Evolutionary conservation across 2,797 vertebrate species (phyloP).

Genomic region (Brachymystax lenok): DNA sequence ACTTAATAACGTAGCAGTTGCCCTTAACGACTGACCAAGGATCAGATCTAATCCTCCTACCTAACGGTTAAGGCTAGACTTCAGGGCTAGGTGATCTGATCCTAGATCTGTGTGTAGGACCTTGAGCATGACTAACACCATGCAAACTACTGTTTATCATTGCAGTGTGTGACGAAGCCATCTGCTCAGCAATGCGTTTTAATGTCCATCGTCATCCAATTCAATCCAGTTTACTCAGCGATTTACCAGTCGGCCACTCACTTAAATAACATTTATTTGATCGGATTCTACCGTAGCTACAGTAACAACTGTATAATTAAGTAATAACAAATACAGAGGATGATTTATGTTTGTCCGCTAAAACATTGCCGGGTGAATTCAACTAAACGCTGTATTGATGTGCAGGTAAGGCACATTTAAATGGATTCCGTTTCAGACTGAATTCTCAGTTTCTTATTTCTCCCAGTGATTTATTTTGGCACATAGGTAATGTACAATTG

Average conservation of each 20-base stretch:
- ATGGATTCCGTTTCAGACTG: conserved; percentile 20
- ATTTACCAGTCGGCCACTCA: neutral
- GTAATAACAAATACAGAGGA: conserved; percentile 34
- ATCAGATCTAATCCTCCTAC: too few species aligned
- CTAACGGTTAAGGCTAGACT: neutral
- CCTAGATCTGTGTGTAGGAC: neutral
- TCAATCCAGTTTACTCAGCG: neutral
- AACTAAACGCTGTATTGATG: conserved; percentile 37
- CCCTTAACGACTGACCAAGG: too few species aligned
- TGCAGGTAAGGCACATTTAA: conserved; percentile 42
- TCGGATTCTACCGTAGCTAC: conserved; percentile 24
- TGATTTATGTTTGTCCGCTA: conserved; percentile 39
- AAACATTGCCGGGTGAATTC: conserved; percentile 29
- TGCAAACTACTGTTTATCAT: neutral
- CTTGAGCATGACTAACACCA: neutral
- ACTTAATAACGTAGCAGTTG: too few species aligned
- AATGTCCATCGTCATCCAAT: neutral
- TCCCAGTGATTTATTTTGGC: conserved; percentile 32
- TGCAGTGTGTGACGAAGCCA: neutral
- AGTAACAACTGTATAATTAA: conserved; percentile 30
- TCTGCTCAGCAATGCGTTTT: neutral
- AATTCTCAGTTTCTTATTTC: conserved; percentile 3
- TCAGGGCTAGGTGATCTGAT: neutral
- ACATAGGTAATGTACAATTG: conserved; percentile 19
- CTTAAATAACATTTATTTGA: conserved; percentile 15